A percentile compares a stretch with the other conserved stretches of the same genome.
Evolutionary conservation across 2,888 invertebrate genomes (phyloP).

Genomic region (Apamea crenata): DNA sequence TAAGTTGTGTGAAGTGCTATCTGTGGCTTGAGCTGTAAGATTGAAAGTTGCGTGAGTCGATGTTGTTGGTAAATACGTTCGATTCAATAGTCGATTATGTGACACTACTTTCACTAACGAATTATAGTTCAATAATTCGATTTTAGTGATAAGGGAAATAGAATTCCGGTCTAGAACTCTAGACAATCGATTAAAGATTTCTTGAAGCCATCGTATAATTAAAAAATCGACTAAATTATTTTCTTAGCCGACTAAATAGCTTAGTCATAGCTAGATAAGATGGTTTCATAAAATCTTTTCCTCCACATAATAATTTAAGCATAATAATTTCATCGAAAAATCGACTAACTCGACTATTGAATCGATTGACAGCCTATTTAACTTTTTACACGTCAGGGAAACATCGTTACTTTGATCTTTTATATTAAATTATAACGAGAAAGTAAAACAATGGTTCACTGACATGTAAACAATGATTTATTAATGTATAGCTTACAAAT

Average conservation of each 20-base stretch:
- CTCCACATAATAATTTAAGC: constrained; percentile 39
- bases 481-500: constrained; percentile 54
- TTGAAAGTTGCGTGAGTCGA: constrained; percentile 44
- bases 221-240: constrained; percentile 30
- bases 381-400: constrained; percentile 44
- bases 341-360: constrained; percentile 54
- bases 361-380: constrained; percentile 40
- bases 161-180: constrained; percentile 2
- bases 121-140: constrained; percentile 61
- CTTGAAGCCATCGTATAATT: constrained; percentile 11
- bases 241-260: constrained; percentile 11
- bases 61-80: constrained; percentile 36
- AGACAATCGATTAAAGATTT: constrained; percentile 41
- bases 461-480: constrained; percentile 56
- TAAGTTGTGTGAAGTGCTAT: constrained; percentile 42
- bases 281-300: constrained; percentile 46
- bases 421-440: constrained; percentile 40
- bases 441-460: constrained; percentile 24
- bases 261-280: not conserved
- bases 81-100: constrained; percentile 57
- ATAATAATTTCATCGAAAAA: constrained; percentile 42
- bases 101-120: constrained; percentile 55
- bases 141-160: constrained; percentile 52
- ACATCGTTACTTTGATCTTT: constrained; percentile 37
- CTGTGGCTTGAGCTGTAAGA: constrained; percentile 46